Conservation (phyloP, 2,113 vertebrate genomes). For the Polypterus senegalus region DNA sequence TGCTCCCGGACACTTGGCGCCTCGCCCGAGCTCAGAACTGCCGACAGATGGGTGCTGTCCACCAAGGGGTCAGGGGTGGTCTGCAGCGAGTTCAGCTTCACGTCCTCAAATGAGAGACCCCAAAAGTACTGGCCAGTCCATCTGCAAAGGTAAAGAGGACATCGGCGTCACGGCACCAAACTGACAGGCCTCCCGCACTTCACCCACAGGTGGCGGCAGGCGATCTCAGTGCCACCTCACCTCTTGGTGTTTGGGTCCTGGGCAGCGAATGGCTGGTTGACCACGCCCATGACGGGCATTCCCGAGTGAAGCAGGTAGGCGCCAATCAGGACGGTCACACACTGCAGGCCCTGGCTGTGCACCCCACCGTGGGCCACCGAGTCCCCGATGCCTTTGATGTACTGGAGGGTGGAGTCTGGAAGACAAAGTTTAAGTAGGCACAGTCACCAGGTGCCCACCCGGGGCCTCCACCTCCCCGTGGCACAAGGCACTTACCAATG, state of each 20-base stretch:
- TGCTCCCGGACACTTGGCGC: conserved; percentile 8
- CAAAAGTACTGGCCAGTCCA: conserved; percentile 24
- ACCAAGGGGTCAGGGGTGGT: background rate
- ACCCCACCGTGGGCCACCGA: conserved; percentile 8
- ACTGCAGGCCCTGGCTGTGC: conserved; percentile 23
- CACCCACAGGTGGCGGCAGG: background rate
- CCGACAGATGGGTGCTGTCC: conserved; percentile 12
- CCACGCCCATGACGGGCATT: conserved; percentile 22
- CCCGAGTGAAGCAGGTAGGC: conserved; percentile 18
- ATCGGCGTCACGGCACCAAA: background rate
- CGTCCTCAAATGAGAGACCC: conserved; percentile 17
- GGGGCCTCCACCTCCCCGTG: background rate
- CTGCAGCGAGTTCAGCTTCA: conserved; percentile 15
- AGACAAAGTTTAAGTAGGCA: background rate
- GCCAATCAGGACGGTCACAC: conserved; percentile 27
- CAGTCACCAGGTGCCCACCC: no score
- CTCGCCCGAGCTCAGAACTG: conserved; percentile 23
- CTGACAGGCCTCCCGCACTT: no score
- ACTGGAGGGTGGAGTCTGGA: conserved; percentile 26
- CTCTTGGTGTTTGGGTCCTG: conserved; percentile 18
- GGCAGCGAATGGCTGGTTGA: conserved; percentile 26
- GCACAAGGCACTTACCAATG: conserved; percentile 16
- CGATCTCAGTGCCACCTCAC: conserved; percentile 1
- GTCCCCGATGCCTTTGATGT: conserved; percentile 22
- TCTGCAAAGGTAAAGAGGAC: conserved; percentile 4